Conservation (phyloP, 2,888 invertebrate species). For the Boloria euphrosyne region DNA sequence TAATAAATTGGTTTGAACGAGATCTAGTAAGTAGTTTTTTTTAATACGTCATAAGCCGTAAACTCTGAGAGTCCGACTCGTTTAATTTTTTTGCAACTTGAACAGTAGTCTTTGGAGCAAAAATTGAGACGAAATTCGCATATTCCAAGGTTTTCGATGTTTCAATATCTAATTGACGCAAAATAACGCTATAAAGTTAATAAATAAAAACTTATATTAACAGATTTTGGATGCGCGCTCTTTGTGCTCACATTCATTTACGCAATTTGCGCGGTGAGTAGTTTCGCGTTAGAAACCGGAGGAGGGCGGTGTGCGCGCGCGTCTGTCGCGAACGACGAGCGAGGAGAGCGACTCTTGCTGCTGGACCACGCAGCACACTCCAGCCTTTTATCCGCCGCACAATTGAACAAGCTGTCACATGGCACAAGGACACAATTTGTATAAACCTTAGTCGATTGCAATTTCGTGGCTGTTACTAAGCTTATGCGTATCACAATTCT, state of each 20-base stretch:
- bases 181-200: too few relatives aligned
- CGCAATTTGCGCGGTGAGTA: constrained; percentile 73
- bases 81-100: too few relatives aligned
- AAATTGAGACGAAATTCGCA: too few relatives aligned
- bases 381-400: constrained; percentile 72
- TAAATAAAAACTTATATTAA: too few relatives aligned
- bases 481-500: constrained; percentile 2
- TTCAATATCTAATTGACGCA: too few relatives aligned
- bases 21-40: too few relatives aligned
- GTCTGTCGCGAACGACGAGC: constrained; percentile 55
- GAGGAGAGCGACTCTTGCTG: constrained; percentile 68
- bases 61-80: too few relatives aligned
- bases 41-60: too few relatives aligned
- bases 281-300: constrained; percentile 69
- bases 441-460: constrained; percentile 45
- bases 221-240: constrained; percentile 69
- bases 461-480: constrained; percentile 7
- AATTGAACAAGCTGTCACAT: constrained; percentile 68
- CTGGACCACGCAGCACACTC: constrained; percentile 75
- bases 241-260: constrained; percentile 72
- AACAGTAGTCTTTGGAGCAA: too few relatives aligned
- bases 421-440: constrained; percentile 73
- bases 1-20: too few relatives aligned
- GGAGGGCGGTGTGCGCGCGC: constrained; percentile 56
- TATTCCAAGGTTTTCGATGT: too few relatives aligned